Percentiles rank a stretch among this genome's conserved stretches.
phyloP scores from a whole-genome alignment of 2,113 vertebrate genomes.

The Seriola rivoliana region DNA sequence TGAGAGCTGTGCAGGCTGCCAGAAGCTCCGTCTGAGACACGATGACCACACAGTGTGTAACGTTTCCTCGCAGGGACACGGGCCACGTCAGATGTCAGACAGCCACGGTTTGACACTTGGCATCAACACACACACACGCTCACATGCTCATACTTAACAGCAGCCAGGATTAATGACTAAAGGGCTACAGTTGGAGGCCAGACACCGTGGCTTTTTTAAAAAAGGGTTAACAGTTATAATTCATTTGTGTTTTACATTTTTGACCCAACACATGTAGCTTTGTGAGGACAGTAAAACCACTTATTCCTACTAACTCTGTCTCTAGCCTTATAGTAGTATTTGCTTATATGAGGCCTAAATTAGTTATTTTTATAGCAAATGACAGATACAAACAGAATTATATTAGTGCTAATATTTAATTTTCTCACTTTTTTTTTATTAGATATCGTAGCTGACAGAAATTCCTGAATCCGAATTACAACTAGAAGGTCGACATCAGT shows the following conservation, averaged over 20 bases:
- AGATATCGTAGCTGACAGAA: background rate
- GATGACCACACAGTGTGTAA: constrained; percentile 44
- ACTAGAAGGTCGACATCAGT: background rate
- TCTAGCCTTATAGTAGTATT: too few species aligned
- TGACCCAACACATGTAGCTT: background rate
- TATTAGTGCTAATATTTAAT: background rate
- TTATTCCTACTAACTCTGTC: background rate
- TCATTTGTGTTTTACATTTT: background rate
- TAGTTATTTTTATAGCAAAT: background rate
- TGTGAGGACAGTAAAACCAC: background rate
- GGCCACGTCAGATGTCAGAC: constrained; percentile 54
- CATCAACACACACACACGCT: constrained; percentile 17
- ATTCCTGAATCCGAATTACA: background rate
- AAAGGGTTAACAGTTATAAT: background rate
- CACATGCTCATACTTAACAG: constrained; percentile 28
- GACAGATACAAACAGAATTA: too few species aligned
- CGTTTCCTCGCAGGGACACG: constrained; percentile 43
- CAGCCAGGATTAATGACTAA: constrained; percentile 40
- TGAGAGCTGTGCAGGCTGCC: constrained; percentile 16
- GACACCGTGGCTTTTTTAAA: background rate
- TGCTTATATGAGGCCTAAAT: background rate
- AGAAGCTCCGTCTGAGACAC: constrained; percentile 12
- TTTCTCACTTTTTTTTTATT: background rate
- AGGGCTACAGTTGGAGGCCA: constrained; percentile 2
- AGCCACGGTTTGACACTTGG: constrained; percentile 50